A percentile compares a stretch with the other conserved stretches of the same genome.
phyloP scores from a whole-genome alignment of 2,113 vertebrate species.

The Paraplagusia blochii region DNA sequence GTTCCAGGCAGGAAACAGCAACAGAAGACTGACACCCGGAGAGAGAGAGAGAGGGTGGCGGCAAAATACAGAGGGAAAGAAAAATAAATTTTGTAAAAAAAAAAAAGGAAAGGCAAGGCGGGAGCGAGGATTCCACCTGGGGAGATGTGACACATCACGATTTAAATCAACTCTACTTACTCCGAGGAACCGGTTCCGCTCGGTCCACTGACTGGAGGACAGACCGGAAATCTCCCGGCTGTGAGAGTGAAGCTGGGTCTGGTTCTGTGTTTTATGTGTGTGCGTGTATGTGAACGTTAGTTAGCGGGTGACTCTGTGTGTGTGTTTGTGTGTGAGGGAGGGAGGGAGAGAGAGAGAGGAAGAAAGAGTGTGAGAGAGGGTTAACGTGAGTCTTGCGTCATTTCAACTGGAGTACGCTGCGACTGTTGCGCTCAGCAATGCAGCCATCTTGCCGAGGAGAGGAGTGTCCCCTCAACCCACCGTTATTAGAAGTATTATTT shows the following conservation, averaged over 20 bases:
- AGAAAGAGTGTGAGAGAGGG: background rate
- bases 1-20: constrained; percentile 62
- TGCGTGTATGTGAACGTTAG: no score
- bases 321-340: background rate
- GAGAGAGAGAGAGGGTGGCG: constrained; percentile 6
- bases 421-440: constrained; percentile 63
- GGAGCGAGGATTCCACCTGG: constrained; percentile 5
- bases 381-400: constrained; percentile 70
- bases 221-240: constrained; percentile 56
- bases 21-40: constrained; percentile 53
- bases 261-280: constrained; percentile 1
- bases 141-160: constrained; percentile 12
- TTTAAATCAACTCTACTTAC: constrained; percentile 58
- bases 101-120: background rate
- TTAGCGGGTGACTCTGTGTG: no score
- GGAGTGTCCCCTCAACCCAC: background rate
- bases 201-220: constrained; percentile 67
- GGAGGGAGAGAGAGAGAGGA: no score
- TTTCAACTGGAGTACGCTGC: constrained; percentile 67
- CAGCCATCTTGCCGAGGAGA: constrained; percentile 73
- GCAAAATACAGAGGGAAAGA: no score
- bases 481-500: background rate
- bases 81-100: background rate
- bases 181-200: constrained; percentile 69
- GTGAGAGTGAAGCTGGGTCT: constrained; percentile 63